Evolutionary conservation across 2,113 vertebrate genomes (phyloP).

Genomic region (Laticauda colubrina): DNA sequence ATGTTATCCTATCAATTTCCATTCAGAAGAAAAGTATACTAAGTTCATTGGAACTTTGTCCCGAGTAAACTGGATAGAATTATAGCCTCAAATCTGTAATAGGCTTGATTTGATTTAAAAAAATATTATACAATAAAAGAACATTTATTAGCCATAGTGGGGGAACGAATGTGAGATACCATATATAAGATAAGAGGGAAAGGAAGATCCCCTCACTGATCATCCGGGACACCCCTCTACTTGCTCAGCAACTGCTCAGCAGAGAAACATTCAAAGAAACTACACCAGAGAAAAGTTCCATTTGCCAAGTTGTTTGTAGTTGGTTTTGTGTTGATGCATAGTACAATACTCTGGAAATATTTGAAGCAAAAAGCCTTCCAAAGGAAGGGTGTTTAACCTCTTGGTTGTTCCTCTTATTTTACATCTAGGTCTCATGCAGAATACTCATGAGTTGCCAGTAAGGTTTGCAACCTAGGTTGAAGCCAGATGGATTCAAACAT

Average conservation of each 20-base stretch:
- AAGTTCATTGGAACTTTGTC: background rate
- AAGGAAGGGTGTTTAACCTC: background rate
- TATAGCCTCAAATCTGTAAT: background rate
- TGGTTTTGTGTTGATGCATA: background rate
- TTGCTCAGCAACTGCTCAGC: background rate
- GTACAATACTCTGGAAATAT: background rate
- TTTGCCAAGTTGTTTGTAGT: background rate
- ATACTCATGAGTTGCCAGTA: background rate
- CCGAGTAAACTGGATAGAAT: background rate
- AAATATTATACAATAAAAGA: background rate
- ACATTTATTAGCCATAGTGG: background rate
- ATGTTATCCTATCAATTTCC: background rate
- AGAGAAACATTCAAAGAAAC: slow-evolving; percentile 1
- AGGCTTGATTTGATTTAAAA: background rate
- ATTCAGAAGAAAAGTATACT: background rate
- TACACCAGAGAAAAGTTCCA: background rate
- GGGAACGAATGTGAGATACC: background rate
- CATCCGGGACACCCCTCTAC: background rate
- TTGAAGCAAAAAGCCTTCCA: background rate
- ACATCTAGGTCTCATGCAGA: background rate
- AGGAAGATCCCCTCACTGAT: rapidly evolving
- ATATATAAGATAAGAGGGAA: background rate
- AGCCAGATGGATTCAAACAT: background rate
- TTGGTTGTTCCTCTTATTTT: background rate
- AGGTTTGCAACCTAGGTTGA: background rate